Percentiles rank a stretch among this genome's conserved stretches.
These are phyloP conservation scores for Notarius lentiginosus DNA, from an alignment of 2,113 vertebrate genomes.

Conservation along the genomic window DNA sequence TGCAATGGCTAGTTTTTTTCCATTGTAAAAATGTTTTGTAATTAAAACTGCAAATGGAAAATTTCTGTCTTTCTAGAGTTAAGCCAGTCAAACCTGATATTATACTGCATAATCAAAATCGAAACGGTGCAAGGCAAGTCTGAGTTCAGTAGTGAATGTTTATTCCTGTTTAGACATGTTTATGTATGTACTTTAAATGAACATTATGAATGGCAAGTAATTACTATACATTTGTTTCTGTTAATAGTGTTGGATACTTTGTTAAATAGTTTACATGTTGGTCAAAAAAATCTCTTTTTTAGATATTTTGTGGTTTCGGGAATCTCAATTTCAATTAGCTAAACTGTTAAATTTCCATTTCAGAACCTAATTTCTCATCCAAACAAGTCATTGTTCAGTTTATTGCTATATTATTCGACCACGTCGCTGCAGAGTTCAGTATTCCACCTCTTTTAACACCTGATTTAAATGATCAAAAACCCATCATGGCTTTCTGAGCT, in stretches of 20 bases:
- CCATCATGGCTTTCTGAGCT: not conserved
- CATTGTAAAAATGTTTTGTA: not conserved
- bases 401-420: not conserved
- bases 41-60: not conserved
- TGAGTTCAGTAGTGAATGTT: not conserved
- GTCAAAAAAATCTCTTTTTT: not conserved
- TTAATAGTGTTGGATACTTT: not conserved
- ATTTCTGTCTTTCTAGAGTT: not conserved
- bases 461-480: not conserved
- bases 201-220: not conserved
- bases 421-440: not conserved
- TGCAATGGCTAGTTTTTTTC: not conserved
- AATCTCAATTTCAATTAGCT: not conserved
- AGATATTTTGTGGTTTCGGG: not conserved
- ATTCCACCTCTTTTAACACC: not conserved
- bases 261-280: not conserved
- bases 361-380: not conserved
- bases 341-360: not conserved
- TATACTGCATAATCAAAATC: not conserved
- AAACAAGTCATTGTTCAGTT: not conserved
- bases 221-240: not conserved
- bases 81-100: not conserved
- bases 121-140: not conserved
- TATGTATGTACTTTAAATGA: not conserved
- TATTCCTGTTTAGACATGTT: slow-evolving; percentile 8